Percentiles rank a stretch among this genome's conserved stretches.
phyloP scores from a whole-genome alignment of 2,888 invertebrate species.

The Proisotoma minuta region DNA sequence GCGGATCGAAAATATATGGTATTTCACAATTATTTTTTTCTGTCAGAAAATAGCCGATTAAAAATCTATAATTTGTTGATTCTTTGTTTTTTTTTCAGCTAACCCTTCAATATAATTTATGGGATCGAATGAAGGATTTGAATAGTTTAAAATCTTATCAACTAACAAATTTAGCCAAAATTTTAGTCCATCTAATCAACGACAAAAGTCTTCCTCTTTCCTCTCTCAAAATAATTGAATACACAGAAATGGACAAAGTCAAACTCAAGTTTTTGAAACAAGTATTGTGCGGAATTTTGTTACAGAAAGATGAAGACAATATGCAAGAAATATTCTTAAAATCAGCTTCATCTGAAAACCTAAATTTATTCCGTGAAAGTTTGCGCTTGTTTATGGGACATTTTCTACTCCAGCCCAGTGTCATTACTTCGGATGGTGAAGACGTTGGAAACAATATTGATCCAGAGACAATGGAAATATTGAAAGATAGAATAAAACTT shows the following conservation, averaged over 20 bases:
- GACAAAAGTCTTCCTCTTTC: slow-evolving; percentile 74
- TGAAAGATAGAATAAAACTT: slow-evolving; percentile 58
- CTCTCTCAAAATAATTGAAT: slow-evolving; percentile 80
- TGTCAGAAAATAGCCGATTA: background rate
- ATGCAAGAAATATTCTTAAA: slow-evolving; percentile 65
- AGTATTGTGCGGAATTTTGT: slow-evolving; percentile 67
- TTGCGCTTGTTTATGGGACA: slow-evolving; percentile 79
- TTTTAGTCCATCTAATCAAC: slow-evolving; percentile 72
- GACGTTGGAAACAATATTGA: slow-evolving; percentile 55
- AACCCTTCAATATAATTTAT: slow-evolving; percentile 77
- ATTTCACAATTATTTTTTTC: slow-evolving; percentile 29
- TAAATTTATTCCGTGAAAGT: slow-evolving; percentile 76
- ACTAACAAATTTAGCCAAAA: slow-evolving; percentile 69
- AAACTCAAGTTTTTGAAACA: slow-evolving; percentile 75
- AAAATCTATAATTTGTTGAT: background rate
- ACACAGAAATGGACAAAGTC: slow-evolving; percentile 74
- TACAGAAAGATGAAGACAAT: slow-evolving; percentile 61
- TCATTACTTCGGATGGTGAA: slow-evolving; percentile 51
- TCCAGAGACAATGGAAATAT: slow-evolving; percentile 52
- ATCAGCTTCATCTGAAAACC: slow-evolving; percentile 66
- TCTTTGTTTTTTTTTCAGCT: slow-evolving; percentile 58
- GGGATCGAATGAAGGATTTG: slow-evolving; percentile 86
- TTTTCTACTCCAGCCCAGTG: slow-evolving; percentile 60
- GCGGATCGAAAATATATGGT: slow-evolving; percentile 79
- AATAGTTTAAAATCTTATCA: slow-evolving; percentile 61